Evolutionary conservation across 2,113 vertebrate genomes (phyloP), one percentile per base, ranked within the genome.

Genomic region (Corydoras sp.): DNA sequence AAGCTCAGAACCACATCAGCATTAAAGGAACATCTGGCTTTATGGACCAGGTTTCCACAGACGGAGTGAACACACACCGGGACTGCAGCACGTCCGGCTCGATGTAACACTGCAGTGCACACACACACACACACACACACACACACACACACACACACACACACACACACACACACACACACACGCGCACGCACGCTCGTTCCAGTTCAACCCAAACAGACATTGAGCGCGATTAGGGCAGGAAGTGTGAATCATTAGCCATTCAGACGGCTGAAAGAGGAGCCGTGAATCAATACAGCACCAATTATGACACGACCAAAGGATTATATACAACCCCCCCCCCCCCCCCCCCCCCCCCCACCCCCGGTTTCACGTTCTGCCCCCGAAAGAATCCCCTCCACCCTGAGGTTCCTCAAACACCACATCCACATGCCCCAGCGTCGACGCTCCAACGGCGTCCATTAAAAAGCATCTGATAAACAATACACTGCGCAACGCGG

Each of bases 281-380:
- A 89, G 82, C 81, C 83, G 79, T 74, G 85, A 86, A 88, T 88
- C 88, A 86, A 89, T 88, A 83, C 78, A n/a, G 78, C 74, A 81
- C 81, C 83, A 85, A 88, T 88, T 85, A 85, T 86, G 85, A 88
- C 82, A 85, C 84, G 83, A 77, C 85, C 81, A 72, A 58, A 80
- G 81, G 85, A 86, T 86, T 84, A 83, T 83, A 82, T 84, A 86
- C 82, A 83, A 13, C 77, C 85, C 75, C 18, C 18, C 18, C 18
- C 18, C 18, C 18, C 18, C 18, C 18, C 18, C 18, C 18, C 18
- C 18, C 18, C 77, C 85, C 75, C 18, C 18, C 18, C 18, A 1
- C 18, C 18, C 18, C 84, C 82, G 80, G 84, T 85, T n/a, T n/a
- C 81, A 78, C 74, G 58, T 65, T 74, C 70, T 32, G 69, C 14